Evolutionary conservation across 2,797 vertebrate genomes (phyloP), one percentile per base, ranked within the genome.

Genomic region (Crocodylus rhombifer): DNA sequence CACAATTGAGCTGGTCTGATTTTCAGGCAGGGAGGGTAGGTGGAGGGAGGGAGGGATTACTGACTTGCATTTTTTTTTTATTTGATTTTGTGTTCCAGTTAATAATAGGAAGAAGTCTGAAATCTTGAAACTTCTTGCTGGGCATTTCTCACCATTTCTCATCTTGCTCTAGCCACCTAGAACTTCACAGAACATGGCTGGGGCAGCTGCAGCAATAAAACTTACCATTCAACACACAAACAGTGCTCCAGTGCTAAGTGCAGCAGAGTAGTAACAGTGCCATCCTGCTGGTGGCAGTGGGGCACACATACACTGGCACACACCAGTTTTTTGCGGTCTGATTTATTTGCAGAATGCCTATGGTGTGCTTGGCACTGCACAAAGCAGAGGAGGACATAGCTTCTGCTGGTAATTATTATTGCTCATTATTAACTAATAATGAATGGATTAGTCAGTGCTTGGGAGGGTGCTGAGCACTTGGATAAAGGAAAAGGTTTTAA

Each of bases 371-470:
- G 77, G 25, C 42, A 28, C 1, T 1, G 64, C 62, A 60, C 6
- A 51, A 42, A 8, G 12, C 3, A 6, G 21, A 65, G 51, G 76
- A 80, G 84, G 71, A 25, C 2, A 2, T 15, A 1, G 17, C 25
- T 75, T 42, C 26, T 0, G 3, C 36, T 7, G 4, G 57, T 90
- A 86, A 84, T 2, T 14, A 76, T 28, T 69, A 23, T 30, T 0
- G 1, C 74, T 94, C 1, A 0, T 73, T 88, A 90, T 67, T 80
- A 55, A 51, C 79, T 74, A 82, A 77, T 84, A 57, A 86, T 0
- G 14, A 80, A 23, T 58, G 84, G 80, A 89, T 95, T 71, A 73
- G 55, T 74, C 74, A 87, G 80, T 30, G 36, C 77, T 79, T 81
- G 89, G 76, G 79, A 87, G 36, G 74, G 14, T 30, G 81, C 77